Percentiles rank a stretch among this genome's conserved stretches.
These are phyloP conservation scores for Scophthalmus maximus DNA, from an alignment of 2,113 vertebrate species.

Conservation along the genomic window DNA sequence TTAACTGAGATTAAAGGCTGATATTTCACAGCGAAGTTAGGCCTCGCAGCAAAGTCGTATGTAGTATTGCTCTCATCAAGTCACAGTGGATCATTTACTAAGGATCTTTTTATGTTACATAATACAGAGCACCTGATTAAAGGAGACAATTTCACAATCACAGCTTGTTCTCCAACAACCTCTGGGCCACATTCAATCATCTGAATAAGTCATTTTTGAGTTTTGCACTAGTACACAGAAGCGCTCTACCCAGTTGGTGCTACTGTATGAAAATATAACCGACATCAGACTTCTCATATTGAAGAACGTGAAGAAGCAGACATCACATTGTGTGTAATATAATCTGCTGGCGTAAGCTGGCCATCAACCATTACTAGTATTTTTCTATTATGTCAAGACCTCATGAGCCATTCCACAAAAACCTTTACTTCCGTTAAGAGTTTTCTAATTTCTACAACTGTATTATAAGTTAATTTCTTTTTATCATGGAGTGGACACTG, in stretches of 20 bases:
- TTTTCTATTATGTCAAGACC: background rate
- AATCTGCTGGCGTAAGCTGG: background rate
- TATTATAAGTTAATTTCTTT: background rate
- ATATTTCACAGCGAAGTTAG: background rate
- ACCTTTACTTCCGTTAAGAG: background rate
- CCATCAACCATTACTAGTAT: too few relatives aligned
- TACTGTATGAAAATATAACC: too few relatives aligned
- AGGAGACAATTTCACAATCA: background rate
- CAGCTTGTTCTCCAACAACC: constrained; percentile 1
- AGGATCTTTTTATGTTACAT: constrained; percentile 1
- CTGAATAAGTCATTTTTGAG: constrained; percentile 16
- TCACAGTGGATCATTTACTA: background rate
- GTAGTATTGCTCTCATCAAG: background rate
- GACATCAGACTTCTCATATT: background rate
- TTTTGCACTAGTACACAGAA: constrained; percentile 13
- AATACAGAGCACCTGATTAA: constrained; percentile 7
- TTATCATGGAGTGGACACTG: background rate
- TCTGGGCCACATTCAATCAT: background rate
- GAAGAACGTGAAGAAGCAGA: background rate
- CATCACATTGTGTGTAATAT: background rate
- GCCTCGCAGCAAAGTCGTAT: background rate
- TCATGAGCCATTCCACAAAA: background rate
- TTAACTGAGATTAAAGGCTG: constrained; percentile 8
- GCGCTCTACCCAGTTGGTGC: constrained; percentile 11
- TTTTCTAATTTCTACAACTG: too few relatives aligned